A percentile compares a stretch with the other conserved stretches of the same genome.
Evolutionary conservation across 2,888 invertebrate genomes (phyloP).

Genomic region (Drosophila bunnanda): DNA sequence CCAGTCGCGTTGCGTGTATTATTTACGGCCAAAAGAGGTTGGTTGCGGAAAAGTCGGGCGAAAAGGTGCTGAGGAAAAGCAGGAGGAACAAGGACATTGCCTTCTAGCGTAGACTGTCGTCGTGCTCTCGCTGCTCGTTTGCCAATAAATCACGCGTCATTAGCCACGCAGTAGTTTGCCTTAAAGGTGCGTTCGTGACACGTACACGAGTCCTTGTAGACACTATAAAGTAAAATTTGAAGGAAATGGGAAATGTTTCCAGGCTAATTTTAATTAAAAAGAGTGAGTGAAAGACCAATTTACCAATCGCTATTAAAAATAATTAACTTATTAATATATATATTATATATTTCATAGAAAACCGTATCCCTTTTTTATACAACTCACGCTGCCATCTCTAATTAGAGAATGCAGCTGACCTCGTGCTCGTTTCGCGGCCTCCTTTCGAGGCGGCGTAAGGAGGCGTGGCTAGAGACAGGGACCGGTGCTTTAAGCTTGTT

Average conservation of each 20-base stretch:
- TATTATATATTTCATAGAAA: background rate
- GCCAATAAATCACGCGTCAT: constrained; percentile 79
- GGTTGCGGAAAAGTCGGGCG: constrained; percentile 3
- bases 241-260: background rate
- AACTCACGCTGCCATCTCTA: constrained; percentile 13
- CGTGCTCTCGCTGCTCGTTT: constrained; percentile 46
- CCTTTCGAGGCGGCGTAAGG: background rate
- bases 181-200: constrained; percentile 24
- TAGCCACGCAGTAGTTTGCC: constrained; percentile 56
- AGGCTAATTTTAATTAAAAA: background rate
- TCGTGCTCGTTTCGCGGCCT: constrained; percentile 47
- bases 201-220: background rate
- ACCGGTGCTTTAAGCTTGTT: constrained; percentile 77
- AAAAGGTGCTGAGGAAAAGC: background rate
- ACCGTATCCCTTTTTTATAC: background rate
- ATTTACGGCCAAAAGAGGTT: constrained; percentile 61
- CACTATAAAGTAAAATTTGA: no score
- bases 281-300: no score
- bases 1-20: constrained; percentile 76
- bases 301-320: background rate
- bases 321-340: background rate
- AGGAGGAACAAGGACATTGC: constrained; percentile 58
- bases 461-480: constrained; percentile 50
- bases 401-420: constrained; percentile 42
- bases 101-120: constrained; percentile 65